Evolutionary conservation across 2,797 vertebrate species (phyloP).

Genomic region (Eptatretus atami): DNA sequence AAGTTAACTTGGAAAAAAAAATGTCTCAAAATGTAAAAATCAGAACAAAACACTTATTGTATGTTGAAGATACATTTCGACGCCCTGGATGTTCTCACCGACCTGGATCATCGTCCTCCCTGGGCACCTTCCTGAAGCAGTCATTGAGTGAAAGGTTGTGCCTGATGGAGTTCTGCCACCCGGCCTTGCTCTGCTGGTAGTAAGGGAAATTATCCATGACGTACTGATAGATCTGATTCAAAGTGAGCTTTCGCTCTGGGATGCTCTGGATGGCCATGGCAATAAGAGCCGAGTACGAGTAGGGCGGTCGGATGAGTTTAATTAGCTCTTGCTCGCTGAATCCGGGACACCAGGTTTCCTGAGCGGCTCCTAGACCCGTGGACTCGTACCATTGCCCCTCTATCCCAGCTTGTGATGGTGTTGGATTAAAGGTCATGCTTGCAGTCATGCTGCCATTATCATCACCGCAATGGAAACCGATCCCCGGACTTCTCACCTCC

Average conservation of each 20-base stretch:
- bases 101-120: slow-evolving; percentile 90
- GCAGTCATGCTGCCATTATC: too few species aligned
- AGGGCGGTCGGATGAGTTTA: slow-evolving; percentile 48
- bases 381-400: too few species aligned
- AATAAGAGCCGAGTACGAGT: slow-evolving; percentile 87
- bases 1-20: too few species aligned
- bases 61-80: neutral
- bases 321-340: too few species aligned
- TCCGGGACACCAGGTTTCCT: too few species aligned
- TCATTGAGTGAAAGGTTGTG: slow-evolving; percentile 77
- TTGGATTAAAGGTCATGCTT: too few species aligned
- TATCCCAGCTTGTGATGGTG: too few species aligned
- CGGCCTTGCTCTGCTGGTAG: slow-evolving; percentile 83
- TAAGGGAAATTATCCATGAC: slow-evolving; percentile 87
- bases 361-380: too few species aligned
- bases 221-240: slow-evolving; percentile 86
- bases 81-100: slow-evolving; percentile 10
- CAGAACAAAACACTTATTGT: too few species aligned
- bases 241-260: slow-evolving; percentile 59
- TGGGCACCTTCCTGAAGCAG: slow-evolving; percentile 75
- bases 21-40: too few species aligned
- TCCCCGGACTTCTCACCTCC: too few species aligned
- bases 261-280: slow-evolving; percentile 94
- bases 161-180: slow-evolving; percentile 81
- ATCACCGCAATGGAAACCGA: too few species aligned